phyloP scores from a whole-genome alignment of 2,888 invertebrate genomes.

The Drosophila prolongata region DNA sequence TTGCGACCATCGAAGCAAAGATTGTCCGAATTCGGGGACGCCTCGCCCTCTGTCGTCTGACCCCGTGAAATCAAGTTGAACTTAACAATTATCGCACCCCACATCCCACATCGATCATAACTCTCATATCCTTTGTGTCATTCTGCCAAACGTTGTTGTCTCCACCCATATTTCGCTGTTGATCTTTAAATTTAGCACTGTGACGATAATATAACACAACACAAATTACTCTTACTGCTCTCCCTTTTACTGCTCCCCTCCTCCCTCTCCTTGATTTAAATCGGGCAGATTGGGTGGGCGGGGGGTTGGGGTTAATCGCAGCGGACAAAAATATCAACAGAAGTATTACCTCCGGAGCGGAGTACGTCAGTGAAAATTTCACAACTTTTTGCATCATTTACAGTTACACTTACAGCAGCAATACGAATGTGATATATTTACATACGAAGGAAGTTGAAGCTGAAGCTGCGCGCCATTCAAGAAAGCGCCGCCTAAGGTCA shows the following conservation, averaged over 20 bases:
- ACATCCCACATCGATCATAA: constrained; percentile 7
- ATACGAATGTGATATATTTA: constrained; percentile 9
- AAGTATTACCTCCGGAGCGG: neutral
- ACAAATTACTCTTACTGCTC: constrained; percentile 13
- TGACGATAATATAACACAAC: constrained; percentile 28
- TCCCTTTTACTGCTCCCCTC: neutral
- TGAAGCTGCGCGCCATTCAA: constrained; percentile 58
- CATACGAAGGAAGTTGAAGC: constrained; percentile 28
- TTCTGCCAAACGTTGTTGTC: constrained; percentile 5
- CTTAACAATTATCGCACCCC: constrained; percentile 12
- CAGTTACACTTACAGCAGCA: constrained; percentile 36
- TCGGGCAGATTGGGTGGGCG: constrained; percentile 1
- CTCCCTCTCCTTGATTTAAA: neutral
- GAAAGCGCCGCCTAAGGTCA: constrained; percentile 64
- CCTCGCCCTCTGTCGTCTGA: constrained; percentile 5
- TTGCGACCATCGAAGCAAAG: constrained; percentile 9
- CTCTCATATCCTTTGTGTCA: constrained; percentile 26
- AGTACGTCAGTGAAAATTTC: constrained; percentile 41
- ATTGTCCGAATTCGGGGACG: constrained; percentile 3
- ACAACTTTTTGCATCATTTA: constrained; percentile 47
- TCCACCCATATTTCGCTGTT: constrained; percentile 33
- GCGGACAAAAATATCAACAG: constrained; percentile 23
- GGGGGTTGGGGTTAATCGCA: constrained; percentile 7
- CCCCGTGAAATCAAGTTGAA: constrained; percentile 27
- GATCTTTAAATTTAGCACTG: constrained; percentile 38